Evolutionary conservation across 2,113 vertebrate species (phyloP).

Genomic region (Rhea pennata): DNA sequence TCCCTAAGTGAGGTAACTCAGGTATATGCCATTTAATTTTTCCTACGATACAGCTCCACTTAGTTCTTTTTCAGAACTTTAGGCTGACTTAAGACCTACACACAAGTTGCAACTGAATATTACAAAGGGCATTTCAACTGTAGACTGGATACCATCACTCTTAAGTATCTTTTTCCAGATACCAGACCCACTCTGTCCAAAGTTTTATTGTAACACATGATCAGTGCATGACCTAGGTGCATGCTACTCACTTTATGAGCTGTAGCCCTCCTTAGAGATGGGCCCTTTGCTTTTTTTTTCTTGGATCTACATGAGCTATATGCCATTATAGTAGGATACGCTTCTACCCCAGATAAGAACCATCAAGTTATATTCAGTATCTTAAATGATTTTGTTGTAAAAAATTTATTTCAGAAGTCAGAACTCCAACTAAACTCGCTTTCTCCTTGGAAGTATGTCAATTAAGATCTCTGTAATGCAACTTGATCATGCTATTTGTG

Average conservation of each 20-base stretch:
- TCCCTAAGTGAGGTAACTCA: background rate
- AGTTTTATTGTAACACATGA: background rate
- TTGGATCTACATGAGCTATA: background rate
- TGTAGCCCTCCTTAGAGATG: background rate
- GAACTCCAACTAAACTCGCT: background rate
- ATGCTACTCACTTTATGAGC: background rate
- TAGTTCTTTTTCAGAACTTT: background rate
- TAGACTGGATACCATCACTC: background rate
- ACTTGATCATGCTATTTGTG: accelerated
- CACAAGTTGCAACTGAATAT: background rate
- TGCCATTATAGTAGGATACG: accelerated
- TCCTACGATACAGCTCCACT: background rate
- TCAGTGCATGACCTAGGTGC: accelerated
- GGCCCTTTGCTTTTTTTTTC: background rate
- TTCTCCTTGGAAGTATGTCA: background rate
- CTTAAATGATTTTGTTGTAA: background rate
- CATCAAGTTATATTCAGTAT: background rate
- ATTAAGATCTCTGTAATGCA: background rate
- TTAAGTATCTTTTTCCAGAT: background rate
- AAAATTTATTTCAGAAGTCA: background rate
- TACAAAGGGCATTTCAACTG: accelerated
- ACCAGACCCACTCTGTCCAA: background rate
- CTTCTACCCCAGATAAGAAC: background rate
- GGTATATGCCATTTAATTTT: accelerated
- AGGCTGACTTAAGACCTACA: background rate